Evolutionary conservation across 2,888 invertebrate genomes (phyloP).

Genomic region (Listrodromus nycthemerus): DNA sequence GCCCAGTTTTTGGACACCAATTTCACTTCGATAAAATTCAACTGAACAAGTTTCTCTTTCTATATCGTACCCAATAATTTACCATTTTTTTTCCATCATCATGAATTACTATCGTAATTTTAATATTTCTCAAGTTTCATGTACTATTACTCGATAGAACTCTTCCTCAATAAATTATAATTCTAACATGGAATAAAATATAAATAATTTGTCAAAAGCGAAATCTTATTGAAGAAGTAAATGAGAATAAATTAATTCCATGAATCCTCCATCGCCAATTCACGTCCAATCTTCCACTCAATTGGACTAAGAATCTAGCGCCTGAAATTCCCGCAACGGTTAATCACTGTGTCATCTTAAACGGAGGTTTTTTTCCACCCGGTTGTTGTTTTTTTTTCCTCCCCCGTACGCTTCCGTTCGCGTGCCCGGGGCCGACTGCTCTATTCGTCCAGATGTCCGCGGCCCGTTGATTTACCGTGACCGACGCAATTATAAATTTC

Average conservation of each 20-base stretch:
- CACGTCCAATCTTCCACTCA: not conserved
- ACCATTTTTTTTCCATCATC: not conserved
- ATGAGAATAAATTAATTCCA: not conserved
- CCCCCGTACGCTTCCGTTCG: slow-evolving; percentile 37
- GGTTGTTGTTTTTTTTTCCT: not conserved
- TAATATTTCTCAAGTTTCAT: not conserved
- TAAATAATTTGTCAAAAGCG: not conserved
- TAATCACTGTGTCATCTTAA: not conserved
- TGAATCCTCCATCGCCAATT: not conserved
- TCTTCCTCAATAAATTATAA: not conserved
- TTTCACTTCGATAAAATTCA: not conserved
- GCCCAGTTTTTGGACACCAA: not conserved
- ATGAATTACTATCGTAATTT: not conserved
- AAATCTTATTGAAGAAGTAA: not conserved
- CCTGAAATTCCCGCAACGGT: not conserved
- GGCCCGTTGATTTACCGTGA: slow-evolving; percentile 55
- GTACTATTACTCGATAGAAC: not conserved
- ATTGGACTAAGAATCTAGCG: not conserved
- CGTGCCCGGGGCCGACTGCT: slow-evolving; percentile 35
- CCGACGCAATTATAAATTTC: slow-evolving; percentile 58
- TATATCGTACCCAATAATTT: not conserved
- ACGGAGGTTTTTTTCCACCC: not conserved
- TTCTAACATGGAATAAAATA: not conserved
- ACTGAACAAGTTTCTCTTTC: not conserved
- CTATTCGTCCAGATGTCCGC: slow-evolving; percentile 44